A percentile compares a stretch with the other conserved stretches of the same genome.
Evolutionary conservation across 2,888 invertebrate genomes (phyloP).

Genomic region (Plusia festucae): DNA sequence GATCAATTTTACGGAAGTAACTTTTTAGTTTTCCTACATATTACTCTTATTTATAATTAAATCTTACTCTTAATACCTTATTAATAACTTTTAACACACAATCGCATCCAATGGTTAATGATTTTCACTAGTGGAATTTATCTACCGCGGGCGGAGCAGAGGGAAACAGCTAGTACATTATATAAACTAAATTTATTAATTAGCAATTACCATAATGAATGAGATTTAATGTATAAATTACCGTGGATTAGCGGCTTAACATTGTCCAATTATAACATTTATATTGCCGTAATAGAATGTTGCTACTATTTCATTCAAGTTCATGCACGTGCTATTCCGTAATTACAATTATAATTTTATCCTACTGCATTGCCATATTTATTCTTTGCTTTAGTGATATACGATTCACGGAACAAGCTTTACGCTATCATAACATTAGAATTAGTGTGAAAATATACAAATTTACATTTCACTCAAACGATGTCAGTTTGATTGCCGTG

Average conservation of each 20-base stretch:
- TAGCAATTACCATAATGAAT: neutral
- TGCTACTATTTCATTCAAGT: too few relatives aligned
- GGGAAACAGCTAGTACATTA: too few relatives aligned
- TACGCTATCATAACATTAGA: slow-evolving; percentile 18
- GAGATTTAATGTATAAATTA: neutral
- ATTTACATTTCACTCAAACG: slow-evolving; percentile 48
- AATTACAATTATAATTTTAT: too few relatives aligned
- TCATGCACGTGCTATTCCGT: too few relatives aligned
- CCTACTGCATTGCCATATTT: too few relatives aligned
- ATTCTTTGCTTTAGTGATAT: neutral
- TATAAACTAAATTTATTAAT: slow-evolving; percentile 16
- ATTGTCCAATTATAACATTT: neutral
- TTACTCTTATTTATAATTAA: too few relatives aligned
- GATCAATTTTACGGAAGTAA: slow-evolving; percentile 33
- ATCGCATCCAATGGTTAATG: neutral
- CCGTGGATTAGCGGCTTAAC: neutral
- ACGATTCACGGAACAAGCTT: slow-evolving; percentile 4
- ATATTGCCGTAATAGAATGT: neutral
- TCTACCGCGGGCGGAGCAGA: too few relatives aligned
- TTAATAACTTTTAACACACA: neutral
- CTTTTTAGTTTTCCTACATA: slow-evolving; percentile 2
- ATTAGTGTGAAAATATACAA: slow-evolving; percentile 48
- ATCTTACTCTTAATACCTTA: too few relatives aligned
- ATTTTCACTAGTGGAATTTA: neutral
- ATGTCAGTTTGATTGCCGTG: slow-evolving; percentile 63